phyloP scores from a whole-genome alignment of 2,797 vertebrate species.

The Agapornis canus region DNA sequence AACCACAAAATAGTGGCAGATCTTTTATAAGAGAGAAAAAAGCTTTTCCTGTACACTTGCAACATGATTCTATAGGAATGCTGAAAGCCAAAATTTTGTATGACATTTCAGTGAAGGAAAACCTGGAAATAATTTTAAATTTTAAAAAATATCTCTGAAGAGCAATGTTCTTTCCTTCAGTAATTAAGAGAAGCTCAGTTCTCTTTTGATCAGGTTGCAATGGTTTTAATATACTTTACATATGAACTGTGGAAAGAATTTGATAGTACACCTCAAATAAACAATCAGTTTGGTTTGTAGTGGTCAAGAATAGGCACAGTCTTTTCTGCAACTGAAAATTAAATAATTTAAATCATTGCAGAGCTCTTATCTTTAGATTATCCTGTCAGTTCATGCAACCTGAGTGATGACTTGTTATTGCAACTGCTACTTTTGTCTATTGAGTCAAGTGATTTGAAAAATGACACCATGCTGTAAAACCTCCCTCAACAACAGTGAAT shows the following conservation, averaged over 20 bases:
- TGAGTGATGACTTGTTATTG: not conserved
- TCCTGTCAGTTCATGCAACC: not conserved
- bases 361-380: not conserved
- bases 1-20: not conserved
- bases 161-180: not conserved
- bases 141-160: not conserved
- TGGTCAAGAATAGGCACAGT: not conserved
- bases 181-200: not conserved
- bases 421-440: not conserved
- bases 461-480: not conserved
- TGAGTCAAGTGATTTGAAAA: not conserved
- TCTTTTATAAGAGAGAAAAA: not conserved
- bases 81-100: not conserved
- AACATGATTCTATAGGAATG: not conserved
- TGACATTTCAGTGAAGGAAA: not conserved
- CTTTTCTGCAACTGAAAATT: conserved; percentile 9
- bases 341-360: not conserved
- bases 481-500: not conserved
- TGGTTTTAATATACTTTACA: not conserved
- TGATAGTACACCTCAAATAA: not conserved
- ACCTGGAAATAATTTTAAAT: not conserved
- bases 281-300: not conserved
- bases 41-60: not conserved
- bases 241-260: not conserved
- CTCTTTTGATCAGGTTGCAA: not conserved